Evolutionary conservation across 2,888 invertebrate genomes (phyloP), one percentile per base, ranked within the genome.

Genomic region (Nemotelus nigrinus): DNA sequence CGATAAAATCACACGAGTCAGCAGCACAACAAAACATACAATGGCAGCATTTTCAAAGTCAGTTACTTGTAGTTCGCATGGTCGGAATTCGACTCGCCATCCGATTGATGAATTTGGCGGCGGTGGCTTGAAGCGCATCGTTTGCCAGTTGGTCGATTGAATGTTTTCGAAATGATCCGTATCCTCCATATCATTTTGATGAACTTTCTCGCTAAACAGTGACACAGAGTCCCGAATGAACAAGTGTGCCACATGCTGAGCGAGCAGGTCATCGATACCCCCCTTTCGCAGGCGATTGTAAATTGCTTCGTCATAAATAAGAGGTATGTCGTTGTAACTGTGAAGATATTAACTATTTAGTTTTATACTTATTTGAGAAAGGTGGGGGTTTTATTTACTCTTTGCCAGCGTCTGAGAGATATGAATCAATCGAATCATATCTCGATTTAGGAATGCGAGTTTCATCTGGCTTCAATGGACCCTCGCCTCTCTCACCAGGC

Each of bases 81-180:
- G 99, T 47, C 99, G 92, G 89, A 99, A 99, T 89, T 99, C 99
- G 0, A 99, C 99, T 81, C 99, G 91, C 99, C 99, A 99, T 55
- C 99, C 99, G 84, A 99, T 99, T 71, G 95, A 90, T 6, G 97
- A 96, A 86, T 97, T 93, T 0, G 97, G 96, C 44, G 98, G 97
- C 63, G 99, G 99, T 48, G 98, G 98, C 88, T 99, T 99, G 89
- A 99, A 99, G 58, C 97, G 90, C 97, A 99, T 97, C 50, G 98
- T 97, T 88, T 99, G 98, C 99, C 99, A 99, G 89, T 99, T 99
- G 47, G 99, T 99, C 0, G 98, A 98, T 86, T 99, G 98, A 82
- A 99, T 97, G 86, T 99, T 99, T 95, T 99, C 99, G 89, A 99
- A 99, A 87, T 99, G 99, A 87, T 99, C 99, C 0, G 96, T 96